Percentiles rank a stretch among this genome's conserved stretches.
Conservation (phyloP, 2,113 vertebrate species). For the Malaclemys terrapin region DNA sequence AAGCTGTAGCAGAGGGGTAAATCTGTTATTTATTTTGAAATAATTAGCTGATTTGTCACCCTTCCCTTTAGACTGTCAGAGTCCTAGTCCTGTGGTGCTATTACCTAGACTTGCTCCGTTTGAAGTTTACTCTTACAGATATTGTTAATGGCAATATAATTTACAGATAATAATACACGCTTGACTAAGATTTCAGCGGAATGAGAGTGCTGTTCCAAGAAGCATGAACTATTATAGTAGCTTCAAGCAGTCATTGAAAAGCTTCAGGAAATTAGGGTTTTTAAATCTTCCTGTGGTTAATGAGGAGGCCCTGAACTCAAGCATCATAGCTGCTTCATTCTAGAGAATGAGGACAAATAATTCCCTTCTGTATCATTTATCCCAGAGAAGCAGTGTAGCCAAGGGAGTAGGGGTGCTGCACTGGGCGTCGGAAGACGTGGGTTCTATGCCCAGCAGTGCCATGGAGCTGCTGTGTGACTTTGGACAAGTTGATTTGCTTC, state of each 20-base stretch:
- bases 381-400: background rate
- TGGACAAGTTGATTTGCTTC: background rate
- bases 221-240: background rate
- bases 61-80: background rate
- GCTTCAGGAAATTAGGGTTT: constrained; percentile 39
- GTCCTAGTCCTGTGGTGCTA: background rate
- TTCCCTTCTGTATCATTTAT: background rate
- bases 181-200: background rate
- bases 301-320: background rate
- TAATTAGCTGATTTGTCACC: background rate
- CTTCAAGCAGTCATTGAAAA: constrained; percentile 13
- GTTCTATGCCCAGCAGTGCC: background rate
- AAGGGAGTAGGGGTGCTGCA: background rate
- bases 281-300: constrained; percentile 11
- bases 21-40: background rate
- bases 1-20: background rate
- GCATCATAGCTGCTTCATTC: background rate
- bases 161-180: background rate
- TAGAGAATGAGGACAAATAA: background rate
- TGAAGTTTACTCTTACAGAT: background rate
- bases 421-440: background rate
- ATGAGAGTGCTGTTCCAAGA: constrained; percentile 43
- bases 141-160: background rate
- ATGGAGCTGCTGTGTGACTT: background rate
- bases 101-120: background rate